Evolutionary conservation across 1,140 invertebrate genomes (phyloP), one percentile per base, ranked within the genome.

Genomic region (Ips typographus): DNA sequence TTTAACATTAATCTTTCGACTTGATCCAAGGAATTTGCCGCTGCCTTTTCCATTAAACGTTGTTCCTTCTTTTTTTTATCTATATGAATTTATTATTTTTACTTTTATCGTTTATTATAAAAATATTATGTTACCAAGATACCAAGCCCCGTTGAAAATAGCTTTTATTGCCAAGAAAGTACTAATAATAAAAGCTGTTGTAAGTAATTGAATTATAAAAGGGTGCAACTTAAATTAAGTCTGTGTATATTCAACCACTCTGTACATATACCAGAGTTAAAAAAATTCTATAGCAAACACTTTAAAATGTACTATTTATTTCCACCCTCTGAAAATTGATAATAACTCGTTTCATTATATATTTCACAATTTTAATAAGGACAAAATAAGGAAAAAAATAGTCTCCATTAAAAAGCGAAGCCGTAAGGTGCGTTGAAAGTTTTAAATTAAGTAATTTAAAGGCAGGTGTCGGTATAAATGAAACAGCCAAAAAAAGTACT

Each of bases 1-100:
- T 74, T 73, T 65, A 73, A 71, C 65, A 75, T 67, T 75, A 70
- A 70, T 70, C 68, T 70, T 55, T 70, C 43, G 68, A 65, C 56
- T 60, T 55, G 60, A 65, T 70, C 63, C 68, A 59, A 65, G 57
- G 57, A 65, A 65, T 70, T 70, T 55, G 43, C 59, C 68, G 63
- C 49, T 64, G 47, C 47, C 40, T 41, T 68, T 68, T 68, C 65
- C 57, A 60, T 68, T 59, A 60, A 40, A 68, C 44, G 55, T 53
- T 68, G 51, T 60, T 60, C 56, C 57, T 22, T 22, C 22, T 22
- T 22, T 22, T 22, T 52, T 68, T 68, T 51, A 66, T 66, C 56
- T 43, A 66, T 22, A 22, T 22, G 22, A 22, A 22, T 22, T 22
- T 22, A 22, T 22, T 22, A 22, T 22, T 22, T 22, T 22, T 22